Percentiles rank a stretch among this genome's conserved stretches.
Evolutionary conservation across 2,888 invertebrate species (phyloP).

Genomic region (Abscondita cerata): DNA sequence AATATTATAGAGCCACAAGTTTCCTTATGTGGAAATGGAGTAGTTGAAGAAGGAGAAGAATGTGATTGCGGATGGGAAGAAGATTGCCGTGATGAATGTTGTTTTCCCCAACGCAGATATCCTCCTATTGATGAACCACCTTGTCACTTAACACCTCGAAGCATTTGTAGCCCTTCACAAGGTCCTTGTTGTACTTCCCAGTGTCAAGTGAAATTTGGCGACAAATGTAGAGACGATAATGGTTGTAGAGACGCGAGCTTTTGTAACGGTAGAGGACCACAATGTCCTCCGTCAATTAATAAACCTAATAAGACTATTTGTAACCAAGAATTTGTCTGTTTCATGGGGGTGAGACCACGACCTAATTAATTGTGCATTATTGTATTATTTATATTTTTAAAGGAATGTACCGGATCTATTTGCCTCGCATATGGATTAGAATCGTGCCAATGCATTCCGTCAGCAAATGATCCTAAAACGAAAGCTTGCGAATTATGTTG

Average conservation of each 20-base stretch:
- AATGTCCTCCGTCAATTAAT: constrained; percentile 91
- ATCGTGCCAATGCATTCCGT: constrained; percentile 91
- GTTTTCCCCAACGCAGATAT: constrained; percentile 86
- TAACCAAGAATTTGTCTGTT: constrained; percentile 96
- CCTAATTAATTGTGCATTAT: neutral
- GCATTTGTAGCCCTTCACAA: constrained; percentile 83
- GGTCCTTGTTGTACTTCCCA: constrained; percentile 95
- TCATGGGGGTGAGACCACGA: constrained; percentile 83
- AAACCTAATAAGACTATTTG: constrained; percentile 95
- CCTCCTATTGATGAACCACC: constrained; percentile 81
- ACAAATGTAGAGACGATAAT: constrained; percentile 91
- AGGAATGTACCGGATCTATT: constrained; percentile 98
- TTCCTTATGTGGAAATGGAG: constrained; percentile 97
- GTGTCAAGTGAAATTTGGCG: constrained; percentile 84
- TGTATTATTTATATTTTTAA: constrained; percentile 39
- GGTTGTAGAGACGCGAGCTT: constrained; percentile 92
- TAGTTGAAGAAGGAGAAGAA: constrained; percentile 95
- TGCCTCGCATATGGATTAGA: constrained; percentile 95
- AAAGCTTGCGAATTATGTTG: constrained; percentile 95
- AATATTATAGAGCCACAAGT: constrained; percentile 79
- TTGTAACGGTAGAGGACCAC: constrained; percentile 88
- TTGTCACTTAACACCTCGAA: constrained; percentile 83
- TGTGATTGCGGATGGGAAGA: constrained; percentile 99
- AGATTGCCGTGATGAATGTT: constrained; percentile 93
- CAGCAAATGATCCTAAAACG: constrained; percentile 73